A percentile compares a stretch with the other conserved stretches of the same genome.
These are phyloP conservation scores for Anoplophora glabripennis DNA, from an alignment of 1,140 invertebrate genomes.

Conservation along the genomic window DNA sequence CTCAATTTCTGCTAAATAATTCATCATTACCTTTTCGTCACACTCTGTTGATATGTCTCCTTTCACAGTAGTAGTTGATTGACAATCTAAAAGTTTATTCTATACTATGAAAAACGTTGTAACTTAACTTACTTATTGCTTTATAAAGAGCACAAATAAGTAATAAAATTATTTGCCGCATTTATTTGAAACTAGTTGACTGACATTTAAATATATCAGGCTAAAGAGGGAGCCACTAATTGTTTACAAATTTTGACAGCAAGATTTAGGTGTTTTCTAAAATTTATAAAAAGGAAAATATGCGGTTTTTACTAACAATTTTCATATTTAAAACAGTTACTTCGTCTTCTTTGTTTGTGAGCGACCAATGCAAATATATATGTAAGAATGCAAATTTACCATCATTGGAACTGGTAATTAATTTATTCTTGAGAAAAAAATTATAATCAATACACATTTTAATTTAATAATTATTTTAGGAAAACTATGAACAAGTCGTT, in stretches of 20 bases:
- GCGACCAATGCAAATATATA: conserved; percentile 25
- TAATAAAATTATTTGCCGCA: too few relatives aligned
- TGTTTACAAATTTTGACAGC: background rate
- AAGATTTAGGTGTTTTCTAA: background rate
- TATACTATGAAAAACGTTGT: too few relatives aligned
- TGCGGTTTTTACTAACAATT: background rate
- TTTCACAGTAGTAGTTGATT: too few relatives aligned
- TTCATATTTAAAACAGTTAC: background rate
- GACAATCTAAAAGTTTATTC: too few relatives aligned
- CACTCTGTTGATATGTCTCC: too few relatives aligned
- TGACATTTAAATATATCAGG: background rate
- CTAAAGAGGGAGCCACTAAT: background rate
- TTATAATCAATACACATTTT: background rate
- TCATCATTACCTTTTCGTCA: background rate
- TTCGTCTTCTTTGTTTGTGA: conserved; percentile 2
- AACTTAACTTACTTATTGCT: too few relatives aligned
- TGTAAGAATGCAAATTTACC: conserved; percentile 23
- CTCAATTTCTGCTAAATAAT: background rate
- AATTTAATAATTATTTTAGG: conserved; percentile 16
- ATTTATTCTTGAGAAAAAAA: background rate
- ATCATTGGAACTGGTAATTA: conserved; percentile 19
- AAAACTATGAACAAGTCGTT: conserved; percentile 28
- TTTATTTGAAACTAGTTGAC: too few relatives aligned
- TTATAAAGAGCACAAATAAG: too few relatives aligned
- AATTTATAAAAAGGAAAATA: background rate